Evolutionary conservation across 1,140 invertebrate genomes (phyloP).

Genomic region (Pantala flavescens): DNA sequence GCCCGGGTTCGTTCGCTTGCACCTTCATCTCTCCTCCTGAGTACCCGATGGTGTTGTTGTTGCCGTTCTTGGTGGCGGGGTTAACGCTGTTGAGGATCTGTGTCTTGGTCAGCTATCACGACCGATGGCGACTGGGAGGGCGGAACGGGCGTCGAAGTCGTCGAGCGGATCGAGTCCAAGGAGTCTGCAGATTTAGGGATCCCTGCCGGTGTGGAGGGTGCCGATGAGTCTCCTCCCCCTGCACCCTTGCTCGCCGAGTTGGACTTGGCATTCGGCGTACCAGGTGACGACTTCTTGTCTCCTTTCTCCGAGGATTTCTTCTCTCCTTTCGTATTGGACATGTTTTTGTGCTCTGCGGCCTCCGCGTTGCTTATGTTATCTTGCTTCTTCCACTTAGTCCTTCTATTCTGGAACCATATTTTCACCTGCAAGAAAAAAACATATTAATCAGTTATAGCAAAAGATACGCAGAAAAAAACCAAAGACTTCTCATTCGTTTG

Average conservation of each 20-base stretch:
- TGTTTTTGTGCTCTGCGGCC: constrained; percentile 67
- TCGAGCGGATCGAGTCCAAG: background rate
- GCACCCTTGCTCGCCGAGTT: background rate
- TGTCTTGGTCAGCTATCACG: background rate
- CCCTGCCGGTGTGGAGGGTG: background rate
- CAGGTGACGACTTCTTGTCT: background rate
- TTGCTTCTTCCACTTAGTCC: constrained; percentile 94
- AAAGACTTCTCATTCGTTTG: too few species aligned
- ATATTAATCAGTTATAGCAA: background rate
- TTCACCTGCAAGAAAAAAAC: constrained; percentile 66
- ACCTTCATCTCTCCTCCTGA: background rate
- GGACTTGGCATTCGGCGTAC: background rate
- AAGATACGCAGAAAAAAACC: background rate
- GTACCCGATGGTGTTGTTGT: background rate
- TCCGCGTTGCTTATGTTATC: constrained; percentile 85
- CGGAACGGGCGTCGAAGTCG: background rate
- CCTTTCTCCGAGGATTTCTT: background rate
- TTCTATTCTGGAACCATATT: constrained; percentile 92
- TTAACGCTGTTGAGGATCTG: background rate
- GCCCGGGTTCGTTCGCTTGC: background rate
- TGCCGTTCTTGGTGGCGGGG: background rate
- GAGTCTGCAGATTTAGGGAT: background rate
- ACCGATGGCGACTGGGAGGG: background rate
- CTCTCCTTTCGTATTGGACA: background rate
- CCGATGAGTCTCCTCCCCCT: background rate